A percentile compares a stretch with the other conserved stretches of the same genome.
phyloP scores from a whole-genome alignment of 2,113 vertebrate species.

The Labeo rohita region DNA sequence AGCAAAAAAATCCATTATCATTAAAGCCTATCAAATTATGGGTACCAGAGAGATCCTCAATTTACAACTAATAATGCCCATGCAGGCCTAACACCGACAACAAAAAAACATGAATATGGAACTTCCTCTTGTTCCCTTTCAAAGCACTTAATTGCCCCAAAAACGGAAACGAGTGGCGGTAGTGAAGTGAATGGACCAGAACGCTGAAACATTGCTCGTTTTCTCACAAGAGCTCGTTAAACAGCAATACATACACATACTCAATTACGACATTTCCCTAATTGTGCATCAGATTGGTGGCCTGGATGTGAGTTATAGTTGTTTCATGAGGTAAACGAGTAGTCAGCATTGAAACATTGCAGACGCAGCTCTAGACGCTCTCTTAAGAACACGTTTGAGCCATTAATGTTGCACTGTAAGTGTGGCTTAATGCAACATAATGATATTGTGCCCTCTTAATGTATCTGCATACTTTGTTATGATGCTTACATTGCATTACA shows the following conservation, averaged over 20 bases:
- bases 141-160: constrained; percentile 2
- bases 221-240: constrained; percentile 25
- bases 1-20: constrained; percentile 15
- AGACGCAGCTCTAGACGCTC: neutral
- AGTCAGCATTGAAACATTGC: neutral
- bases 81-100: constrained; percentile 10
- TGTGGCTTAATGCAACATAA: neutral
- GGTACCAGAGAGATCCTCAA: constrained; percentile 28
- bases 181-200: constrained; percentile 1
- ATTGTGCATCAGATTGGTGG: constrained; percentile 1
- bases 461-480: neutral
- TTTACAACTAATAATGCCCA: constrained; percentile 19
- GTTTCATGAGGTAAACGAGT: neutral
- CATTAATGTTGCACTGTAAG: neutral
- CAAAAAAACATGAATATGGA: neutral
- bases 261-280: neutral
- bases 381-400: neutral
- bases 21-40: constrained; percentile 32
- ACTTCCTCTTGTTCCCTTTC: constrained; percentile 16
- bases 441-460: neutral
- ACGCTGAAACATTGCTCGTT: neutral
- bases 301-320: neutral
- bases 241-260: constrained; percentile 26
- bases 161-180: neutral
- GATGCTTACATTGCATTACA: neutral